These are phyloP conservation scores for Phylloscopus trochiloides DNA, from an alignment of 2,113 vertebrate genomes.

Conservation along the genomic window DNA sequence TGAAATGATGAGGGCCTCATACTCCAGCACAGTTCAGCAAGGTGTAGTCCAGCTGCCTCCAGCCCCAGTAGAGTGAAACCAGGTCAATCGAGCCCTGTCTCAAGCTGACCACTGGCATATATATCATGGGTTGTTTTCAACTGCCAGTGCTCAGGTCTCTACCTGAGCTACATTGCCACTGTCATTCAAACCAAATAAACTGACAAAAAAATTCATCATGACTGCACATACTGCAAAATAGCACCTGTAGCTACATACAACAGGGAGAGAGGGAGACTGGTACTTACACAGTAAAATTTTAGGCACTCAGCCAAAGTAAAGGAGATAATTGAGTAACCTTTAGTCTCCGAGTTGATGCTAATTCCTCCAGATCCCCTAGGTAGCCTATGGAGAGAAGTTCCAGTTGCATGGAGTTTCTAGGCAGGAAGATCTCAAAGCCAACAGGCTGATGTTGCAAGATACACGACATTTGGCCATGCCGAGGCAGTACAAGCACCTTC, in stretches of 20 bases:
- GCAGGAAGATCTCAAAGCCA: background rate
- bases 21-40: background rate
- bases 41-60: background rate
- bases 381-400: background rate
- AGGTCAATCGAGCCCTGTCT: rapidly evolving
- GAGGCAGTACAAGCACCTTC: background rate
- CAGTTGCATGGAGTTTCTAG: background rate
- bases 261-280: background rate
- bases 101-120: background rate
- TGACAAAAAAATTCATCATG: background rate
- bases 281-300: background rate
- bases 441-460: background rate
- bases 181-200: background rate
- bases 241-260: background rate
- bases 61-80: background rate
- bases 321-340: background rate
- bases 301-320: background rate
- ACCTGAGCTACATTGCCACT: background rate
- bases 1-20: background rate
- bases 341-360: background rate
- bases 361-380: background rate
- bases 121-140: background rate
- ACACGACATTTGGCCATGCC: rapidly evolving
- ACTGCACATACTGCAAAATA: background rate
- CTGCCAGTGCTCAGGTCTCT: background rate